phyloP scores from a whole-genome alignment of 2,113 vertebrate species.

The Alethe diademata region DNA sequence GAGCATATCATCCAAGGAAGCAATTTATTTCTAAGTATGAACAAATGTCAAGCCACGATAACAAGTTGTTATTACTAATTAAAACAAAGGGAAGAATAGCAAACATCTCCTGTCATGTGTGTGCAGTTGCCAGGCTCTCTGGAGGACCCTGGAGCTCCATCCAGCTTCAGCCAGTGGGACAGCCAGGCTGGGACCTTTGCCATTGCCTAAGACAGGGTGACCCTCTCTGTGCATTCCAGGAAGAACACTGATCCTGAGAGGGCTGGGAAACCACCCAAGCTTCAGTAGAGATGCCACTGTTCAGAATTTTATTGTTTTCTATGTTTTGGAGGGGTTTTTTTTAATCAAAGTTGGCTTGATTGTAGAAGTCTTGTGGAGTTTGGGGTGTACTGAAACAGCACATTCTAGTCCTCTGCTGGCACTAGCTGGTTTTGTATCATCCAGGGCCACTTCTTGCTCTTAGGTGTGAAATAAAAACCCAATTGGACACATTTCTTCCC shows the following conservation, averaged over 20 bases:
- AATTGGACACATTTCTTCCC: background rate
- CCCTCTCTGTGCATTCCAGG: background rate
- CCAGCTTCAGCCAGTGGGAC: background rate
- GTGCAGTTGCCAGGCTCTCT: background rate
- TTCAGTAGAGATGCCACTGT: background rate
- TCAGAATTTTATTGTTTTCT: background rate
- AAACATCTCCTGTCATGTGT: constrained; percentile 8
- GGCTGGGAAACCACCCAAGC: background rate
- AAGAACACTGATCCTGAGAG: background rate
- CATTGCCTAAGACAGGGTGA: accelerated
- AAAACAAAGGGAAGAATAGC: constrained; percentile 36
- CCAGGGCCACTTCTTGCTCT: background rate
- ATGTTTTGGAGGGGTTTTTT: background rate
- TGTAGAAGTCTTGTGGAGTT: background rate
- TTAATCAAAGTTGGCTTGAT: background rate
- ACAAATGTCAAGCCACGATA: constrained; percentile 40
- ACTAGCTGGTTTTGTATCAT: background rate
- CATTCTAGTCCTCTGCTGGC: background rate
- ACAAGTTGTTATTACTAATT: constrained; percentile 58
- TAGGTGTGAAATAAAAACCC: background rate
- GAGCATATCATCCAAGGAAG: constrained; percentile 40
- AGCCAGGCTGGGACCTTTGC: background rate
- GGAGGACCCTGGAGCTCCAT: background rate
- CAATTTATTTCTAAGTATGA: constrained; percentile 51
- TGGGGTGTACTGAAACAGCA: background rate